Percentiles rank a stretch among this genome's conserved stretches.
Conservation (phyloP, 2,888 invertebrate species). For the Diloba caeruleocephala region DNA sequence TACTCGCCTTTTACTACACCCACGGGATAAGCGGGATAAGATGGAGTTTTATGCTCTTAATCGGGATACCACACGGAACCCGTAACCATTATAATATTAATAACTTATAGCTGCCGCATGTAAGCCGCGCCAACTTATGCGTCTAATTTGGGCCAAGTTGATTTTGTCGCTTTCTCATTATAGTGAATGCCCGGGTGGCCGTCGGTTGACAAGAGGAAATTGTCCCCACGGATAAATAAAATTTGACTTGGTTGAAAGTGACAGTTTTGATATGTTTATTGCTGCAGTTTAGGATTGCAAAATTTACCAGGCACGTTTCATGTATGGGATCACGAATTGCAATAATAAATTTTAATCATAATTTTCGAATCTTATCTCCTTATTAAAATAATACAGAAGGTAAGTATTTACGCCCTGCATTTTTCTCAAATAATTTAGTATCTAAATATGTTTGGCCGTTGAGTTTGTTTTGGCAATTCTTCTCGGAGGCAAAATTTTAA, state of each 20-base stretch:
- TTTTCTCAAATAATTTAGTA: too few species aligned
- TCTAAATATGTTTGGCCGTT: too few species aligned
- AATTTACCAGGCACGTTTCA: conserved; percentile 48
- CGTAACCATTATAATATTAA: background rate
- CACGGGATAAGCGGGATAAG: too few species aligned
- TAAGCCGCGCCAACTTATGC: conserved; percentile 66
- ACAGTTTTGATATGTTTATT: conserved; percentile 82
- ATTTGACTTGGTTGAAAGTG: conserved; percentile 80
- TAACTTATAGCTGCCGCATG: conserved; percentile 59
- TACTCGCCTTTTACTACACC: too few species aligned
- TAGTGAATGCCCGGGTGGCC: conserved; percentile 85
- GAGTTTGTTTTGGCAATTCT: too few species aligned
- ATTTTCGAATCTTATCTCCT: conserved; percentile 1
- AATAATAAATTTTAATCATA: conserved; percentile 4
- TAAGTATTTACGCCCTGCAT: too few species aligned
- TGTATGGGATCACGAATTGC: conserved; percentile 30
- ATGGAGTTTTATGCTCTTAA: too few species aligned
- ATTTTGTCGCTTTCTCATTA: conserved; percentile 85
- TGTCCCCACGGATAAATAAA: conserved; percentile 84
- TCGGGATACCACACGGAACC: too few species aligned
- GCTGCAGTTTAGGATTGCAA: conserved; percentile 67
- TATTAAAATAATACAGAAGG: background rate
- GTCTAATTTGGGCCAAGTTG: conserved; percentile 84
- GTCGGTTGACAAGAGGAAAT: conserved; percentile 85
- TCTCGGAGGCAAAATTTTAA: too few species aligned